Base-by-base conservation (phyloP, 2,797 vertebrate genomes). In the Helarctos malayanus region DNA sequence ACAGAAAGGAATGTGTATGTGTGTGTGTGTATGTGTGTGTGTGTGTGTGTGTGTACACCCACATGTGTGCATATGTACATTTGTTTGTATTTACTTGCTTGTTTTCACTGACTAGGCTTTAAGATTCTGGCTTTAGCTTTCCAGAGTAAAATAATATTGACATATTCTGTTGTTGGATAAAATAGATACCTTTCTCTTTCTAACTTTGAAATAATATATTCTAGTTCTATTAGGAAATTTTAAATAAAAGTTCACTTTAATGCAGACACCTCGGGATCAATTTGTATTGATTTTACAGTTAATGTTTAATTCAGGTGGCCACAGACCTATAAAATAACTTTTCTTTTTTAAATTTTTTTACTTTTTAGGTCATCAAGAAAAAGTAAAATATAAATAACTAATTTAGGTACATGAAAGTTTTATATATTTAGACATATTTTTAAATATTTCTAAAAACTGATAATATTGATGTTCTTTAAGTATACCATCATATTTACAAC, bases 351-450 rank as follows among this genome's bases (percentile, higher is more conserved):
- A 54, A 56, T 91, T 84, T 92, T 83, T 61, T 68, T 78, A 61
- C 79, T 91, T 80, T 61, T 65, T 76, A 92, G 38, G 2, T 91
- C 63, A 91, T 80, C n/a, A 69, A 54, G 27, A 89, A 91, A 81
- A 45, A 45, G 21, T 21, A 75, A 87, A 92, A 69, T 86, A 91
- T 27, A 89, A 78, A 32, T 41, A 83, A 38, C 15, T n/a, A 94
- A 84, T 90, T 73, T 47, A 49, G 38, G 71, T 80, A 95, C 57
- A 54, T 85, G 41, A 2, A 54, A 35, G 10, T 68, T 59, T 75
- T 93, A 87, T 71, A 69, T 93, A 9, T 85, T 94, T 85, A 83
- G 35, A 79, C 14, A 32, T 83, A 89, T 69, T 95, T 97, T 52
- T 57, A 80, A 94, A 35, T 80, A 23, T 92, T 94, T 94, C 25